phyloP scores from a whole-genome alignment of 2,113 vertebrate species.

The Brachionichthys hirsutus region DNA sequence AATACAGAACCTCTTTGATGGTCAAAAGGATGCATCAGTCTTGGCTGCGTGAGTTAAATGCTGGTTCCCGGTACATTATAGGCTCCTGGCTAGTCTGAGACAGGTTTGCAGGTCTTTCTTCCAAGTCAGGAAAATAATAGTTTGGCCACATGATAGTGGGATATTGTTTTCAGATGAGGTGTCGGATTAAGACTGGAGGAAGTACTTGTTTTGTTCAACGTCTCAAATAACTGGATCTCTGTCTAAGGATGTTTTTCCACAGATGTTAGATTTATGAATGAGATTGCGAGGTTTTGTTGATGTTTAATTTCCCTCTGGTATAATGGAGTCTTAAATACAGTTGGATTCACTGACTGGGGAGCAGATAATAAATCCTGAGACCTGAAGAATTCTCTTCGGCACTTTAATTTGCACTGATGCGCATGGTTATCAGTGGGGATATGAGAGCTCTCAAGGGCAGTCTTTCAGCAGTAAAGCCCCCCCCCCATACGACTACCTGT shows the following conservation, averaged over 20 bases:
- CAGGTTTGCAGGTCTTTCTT: slow-evolving; percentile 36
- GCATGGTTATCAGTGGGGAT: slow-evolving; percentile 34
- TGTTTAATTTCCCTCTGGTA: slow-evolving; percentile 17
- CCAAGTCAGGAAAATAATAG: slow-evolving; percentile 30
- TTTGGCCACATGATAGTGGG: background rate
- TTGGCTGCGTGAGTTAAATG: background rate
- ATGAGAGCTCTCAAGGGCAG: slow-evolving; percentile 34
- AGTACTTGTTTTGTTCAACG: slow-evolving; percentile 14
- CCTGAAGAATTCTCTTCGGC: slow-evolving; percentile 24
- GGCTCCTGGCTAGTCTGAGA: slow-evolving; percentile 17
- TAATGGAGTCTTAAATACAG: slow-evolving; percentile 23
- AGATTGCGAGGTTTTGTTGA: slow-evolving; percentile 21
- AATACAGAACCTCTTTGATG: no score
- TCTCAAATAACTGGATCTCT: slow-evolving; percentile 1
- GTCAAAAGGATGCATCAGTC: background rate
- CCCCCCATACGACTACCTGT: slow-evolving; percentile 43
- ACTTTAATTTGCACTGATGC: slow-evolving; percentile 14
- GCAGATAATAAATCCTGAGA: slow-evolving; percentile 34
- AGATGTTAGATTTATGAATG: slow-evolving; percentile 3
- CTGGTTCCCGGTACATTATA: slow-evolving; percentile 1
- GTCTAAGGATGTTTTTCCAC: slow-evolving; percentile 5
- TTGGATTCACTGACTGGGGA: slow-evolving; percentile 3
- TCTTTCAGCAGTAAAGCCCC: slow-evolving; percentile 24
- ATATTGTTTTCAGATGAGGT: background rate
- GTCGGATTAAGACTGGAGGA: slow-evolving; percentile 13